Percentiles rank a stretch among this genome's conserved stretches.
Evolutionary conservation across 2,113 vertebrate genomes (phyloP).

Genomic region (Microcebus lehilahytsara): DNA sequence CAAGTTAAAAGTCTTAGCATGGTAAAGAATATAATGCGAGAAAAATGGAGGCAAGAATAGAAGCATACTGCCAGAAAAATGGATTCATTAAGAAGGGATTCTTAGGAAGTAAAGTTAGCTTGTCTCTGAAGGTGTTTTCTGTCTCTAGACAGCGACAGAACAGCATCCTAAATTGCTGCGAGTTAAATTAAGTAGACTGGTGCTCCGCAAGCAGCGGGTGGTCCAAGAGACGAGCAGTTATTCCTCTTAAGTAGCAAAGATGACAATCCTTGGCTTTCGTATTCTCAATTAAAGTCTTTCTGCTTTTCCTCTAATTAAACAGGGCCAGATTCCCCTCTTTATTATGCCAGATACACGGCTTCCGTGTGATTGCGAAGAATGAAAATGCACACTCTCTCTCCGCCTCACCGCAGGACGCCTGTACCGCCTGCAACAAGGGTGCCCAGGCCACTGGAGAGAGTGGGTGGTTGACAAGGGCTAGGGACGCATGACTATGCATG

Average conservation of each 20-base stretch:
- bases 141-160: background rate
- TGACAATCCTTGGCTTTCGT: background rate
- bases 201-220: background rate
- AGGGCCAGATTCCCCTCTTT: background rate
- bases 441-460: fast-evolving
- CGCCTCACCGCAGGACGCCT: fast-evolving
- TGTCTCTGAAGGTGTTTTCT: background rate
- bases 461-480: fast-evolving
- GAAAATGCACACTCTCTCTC: background rate
- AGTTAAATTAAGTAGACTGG: background rate
- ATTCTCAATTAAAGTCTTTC: background rate
- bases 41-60: background rate
- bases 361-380: background rate
- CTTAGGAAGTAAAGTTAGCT: background rate
- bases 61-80: background rate
- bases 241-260: background rate
- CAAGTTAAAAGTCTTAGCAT: background rate
- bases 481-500: fast-evolving
- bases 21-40: background rate
- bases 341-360: background rate
- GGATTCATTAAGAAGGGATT: background rate
- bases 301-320: conserved; percentile 8
- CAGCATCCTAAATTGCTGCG: background rate
- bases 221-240: background rate
- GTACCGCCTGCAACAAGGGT: fast-evolving